Evolutionary conservation across 2,888 invertebrate species (phyloP), one percentile per base, ranked within the genome.

Genomic region (Acrocyrtus sp.): DNA sequence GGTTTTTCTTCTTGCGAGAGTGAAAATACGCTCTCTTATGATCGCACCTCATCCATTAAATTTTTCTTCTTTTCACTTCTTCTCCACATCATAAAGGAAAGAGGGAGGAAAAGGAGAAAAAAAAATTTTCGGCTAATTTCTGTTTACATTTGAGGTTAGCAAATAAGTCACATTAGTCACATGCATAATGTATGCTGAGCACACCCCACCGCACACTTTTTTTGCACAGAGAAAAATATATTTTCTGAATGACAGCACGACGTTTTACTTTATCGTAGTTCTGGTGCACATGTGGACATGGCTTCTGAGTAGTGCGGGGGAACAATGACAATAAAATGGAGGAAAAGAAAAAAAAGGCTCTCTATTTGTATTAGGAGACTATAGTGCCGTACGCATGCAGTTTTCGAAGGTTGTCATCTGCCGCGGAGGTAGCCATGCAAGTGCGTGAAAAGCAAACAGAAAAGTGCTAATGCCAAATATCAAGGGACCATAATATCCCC

Each of bases 361-460:
- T 41, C n/a, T 39, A 53, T 53, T 43, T 53, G 29, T n/a, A n/a
- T n/a, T n/a, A n/a, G n/a, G n/a, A n/a, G n/a, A n/a, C n/a, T n/a
- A n/a, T n/a, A n/a, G n/a, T n/a, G n/a, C n/a, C n/a, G n/a, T n/a
- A n/a, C n/a, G n/a, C n/a, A n/a, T n/a, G n/a, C n/a, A n/a, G n/a
- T n/a, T n/a, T n/a, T n/a, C n/a, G n/a, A n/a, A 34, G 34, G 34
- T 34, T 34, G 34, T 34, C 34, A 34, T 34, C 34, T 12, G 6
- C 34, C 12, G 34, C 12, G 34, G 12, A 60, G 53, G 45, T 26
- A 53, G 54, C 43, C 27, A 19, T 48, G 5, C 10, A 61, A 69
- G 70, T 70, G 70, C 70, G 70, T 70, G 62, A 61, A 70, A 69
- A 62, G 56, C 70, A 70, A 70, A 70, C 56, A 69, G 48, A 54